phyloP scores from a whole-genome alignment of 2,797 vertebrate genomes.

The Clarias pachynema region DNA sequence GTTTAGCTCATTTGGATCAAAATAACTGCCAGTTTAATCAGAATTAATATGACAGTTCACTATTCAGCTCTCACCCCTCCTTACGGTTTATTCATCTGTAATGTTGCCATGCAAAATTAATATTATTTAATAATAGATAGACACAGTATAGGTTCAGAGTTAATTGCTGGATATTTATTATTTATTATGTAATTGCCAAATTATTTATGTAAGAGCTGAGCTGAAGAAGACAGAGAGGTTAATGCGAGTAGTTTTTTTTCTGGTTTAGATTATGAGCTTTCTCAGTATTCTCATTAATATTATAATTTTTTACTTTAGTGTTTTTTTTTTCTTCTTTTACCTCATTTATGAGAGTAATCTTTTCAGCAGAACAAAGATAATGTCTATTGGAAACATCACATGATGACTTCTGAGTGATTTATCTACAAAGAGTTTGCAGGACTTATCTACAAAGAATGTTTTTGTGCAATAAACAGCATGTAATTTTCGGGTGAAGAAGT shows the following conservation, averaged over 20 bases:
- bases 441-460: background rate
- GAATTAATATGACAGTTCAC: constrained; percentile 57
- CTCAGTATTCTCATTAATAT: constrained; percentile 12
- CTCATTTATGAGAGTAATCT: background rate
- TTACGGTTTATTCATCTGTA: constrained; percentile 66
- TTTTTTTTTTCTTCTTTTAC: background rate
- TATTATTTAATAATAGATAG: constrained; percentile 64
- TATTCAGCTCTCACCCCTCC: constrained; percentile 47
- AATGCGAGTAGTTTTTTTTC: constrained; percentile 1
- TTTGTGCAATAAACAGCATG: background rate
- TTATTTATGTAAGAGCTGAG: constrained; percentile 57
- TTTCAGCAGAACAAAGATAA: constrained; percentile 26
- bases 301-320: background rate
- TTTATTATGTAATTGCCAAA: constrained; percentile 61
- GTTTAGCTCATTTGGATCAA: constrained; percentile 41
- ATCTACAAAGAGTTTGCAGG: background rate
- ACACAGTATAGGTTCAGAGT: constrained; percentile 58
- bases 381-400: background rate
- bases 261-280: background rate
- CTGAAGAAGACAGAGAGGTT: constrained; percentile 38
- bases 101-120: constrained; percentile 66
- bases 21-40: constrained; percentile 60
- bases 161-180: constrained; percentile 62
- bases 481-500: background rate
- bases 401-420: background rate